Base-by-base conservation (phyloP, 1,140 invertebrate genomes). In the Pachyrhynchus sulphureomaculatus region DNA sequence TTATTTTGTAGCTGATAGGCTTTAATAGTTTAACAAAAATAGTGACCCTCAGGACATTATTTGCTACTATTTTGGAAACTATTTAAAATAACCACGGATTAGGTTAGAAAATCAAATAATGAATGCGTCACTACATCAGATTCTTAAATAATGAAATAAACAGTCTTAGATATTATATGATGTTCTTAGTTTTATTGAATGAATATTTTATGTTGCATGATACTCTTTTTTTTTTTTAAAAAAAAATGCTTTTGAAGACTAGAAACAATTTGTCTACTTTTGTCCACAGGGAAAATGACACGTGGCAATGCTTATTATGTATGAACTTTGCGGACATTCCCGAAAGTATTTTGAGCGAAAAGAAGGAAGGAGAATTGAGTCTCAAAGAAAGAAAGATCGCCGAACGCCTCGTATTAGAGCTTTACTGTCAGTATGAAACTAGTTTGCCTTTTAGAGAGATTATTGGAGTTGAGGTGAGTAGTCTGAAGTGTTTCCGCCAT, bases 251-350 rank as follows among this genome's bases (percentile, higher is more conserved):
- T 37, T 37, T 13, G 6, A 4, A 39, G 10, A 10, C 24, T 4
- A 9, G 12, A 2, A 47, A 47, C 34, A 13, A 51, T 1, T 51
- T 10, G 10, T 1, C 2, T 23, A 51, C 6, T 55, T 32, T 68
- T 23, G 70, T 13, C 76, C 79, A 52, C 73, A 91, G 88, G 67
- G 91, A 92, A 76, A 88, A 87, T 60, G 92, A 93, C 75, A 88
- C 88, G 15, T 96, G 93, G 92, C 90, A 92, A 70, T 96, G 93
- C 77, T 83, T 93, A 69, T 78, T 95, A 47, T 95, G 93, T 81
- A 88, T 87, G 48, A 89, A 91, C 79, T 85, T 91, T 65, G 82
- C 87, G 41, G 87, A 88, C 70, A 80, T 86, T 59, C 78, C 82
- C 21, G 78, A 81, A 23, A 77, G 73, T 58, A 32, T 74, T 34